These are phyloP conservation scores for Varanus salvator DNA, from an alignment of 2,113 vertebrate species.

Conservation along the genomic window DNA sequence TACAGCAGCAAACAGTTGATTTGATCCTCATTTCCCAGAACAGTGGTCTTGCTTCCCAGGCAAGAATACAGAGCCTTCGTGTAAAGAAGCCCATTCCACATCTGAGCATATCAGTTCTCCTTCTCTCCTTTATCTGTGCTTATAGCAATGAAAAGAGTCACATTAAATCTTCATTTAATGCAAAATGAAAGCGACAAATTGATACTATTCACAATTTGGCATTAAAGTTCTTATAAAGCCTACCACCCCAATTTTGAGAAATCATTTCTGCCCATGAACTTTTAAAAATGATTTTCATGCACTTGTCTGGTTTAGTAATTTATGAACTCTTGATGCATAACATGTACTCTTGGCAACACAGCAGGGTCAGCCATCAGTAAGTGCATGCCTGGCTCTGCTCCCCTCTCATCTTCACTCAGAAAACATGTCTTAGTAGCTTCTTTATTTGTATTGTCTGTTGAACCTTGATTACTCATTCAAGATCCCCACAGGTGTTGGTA, in stretches of 20 bases:
- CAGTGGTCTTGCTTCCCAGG: constrained; percentile 37
- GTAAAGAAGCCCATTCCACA: constrained; percentile 60
- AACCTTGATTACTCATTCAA: not conserved
- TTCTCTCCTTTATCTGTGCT: constrained; percentile 47
- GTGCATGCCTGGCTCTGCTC: not conserved
- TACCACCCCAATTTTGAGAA: constrained; percentile 28
- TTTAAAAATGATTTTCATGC: constrained; percentile 51
- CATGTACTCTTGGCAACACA: constrained; percentile 43
- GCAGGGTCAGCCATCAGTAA: not conserved
- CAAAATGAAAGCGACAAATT: constrained; percentile 57
- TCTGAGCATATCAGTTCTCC: constrained; percentile 52
- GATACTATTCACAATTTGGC: constrained; percentile 49
- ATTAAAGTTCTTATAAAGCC: constrained; percentile 53
- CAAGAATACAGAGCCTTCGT: constrained; percentile 43
- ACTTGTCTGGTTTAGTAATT: constrained; percentile 45
- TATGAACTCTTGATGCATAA: constrained; percentile 27
- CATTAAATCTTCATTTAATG: constrained; percentile 66
- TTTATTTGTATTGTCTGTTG: not conserved
- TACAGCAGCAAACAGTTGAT: constrained; percentile 72
- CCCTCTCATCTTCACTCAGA: not conserved
- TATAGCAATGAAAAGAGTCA: constrained; percentile 62
- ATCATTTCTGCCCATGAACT: constrained; percentile 42
- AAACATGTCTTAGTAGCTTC: not conserved
- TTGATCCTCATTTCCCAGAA: constrained; percentile 73
- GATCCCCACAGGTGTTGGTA: not conserved